phyloP scores from a whole-genome alignment of 2,113 vertebrate genomes.

The Urocolius indicus region DNA sequence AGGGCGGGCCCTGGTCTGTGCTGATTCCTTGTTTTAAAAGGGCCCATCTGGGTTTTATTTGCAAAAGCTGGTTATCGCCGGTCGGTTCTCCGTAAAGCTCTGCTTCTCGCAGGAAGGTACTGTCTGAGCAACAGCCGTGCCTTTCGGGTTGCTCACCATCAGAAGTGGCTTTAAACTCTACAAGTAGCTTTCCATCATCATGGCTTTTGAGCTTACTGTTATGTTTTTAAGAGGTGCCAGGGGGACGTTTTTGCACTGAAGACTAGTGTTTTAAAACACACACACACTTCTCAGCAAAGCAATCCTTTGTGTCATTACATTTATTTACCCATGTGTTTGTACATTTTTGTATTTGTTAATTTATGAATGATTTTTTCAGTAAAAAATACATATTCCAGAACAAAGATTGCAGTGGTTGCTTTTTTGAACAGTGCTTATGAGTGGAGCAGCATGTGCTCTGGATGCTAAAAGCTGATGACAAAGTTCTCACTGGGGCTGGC shows the following conservation, averaged over 20 bases:
- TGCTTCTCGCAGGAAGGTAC: conserved; percentile 13
- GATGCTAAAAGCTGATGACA: neutral
- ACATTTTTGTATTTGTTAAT: conserved; percentile 90
- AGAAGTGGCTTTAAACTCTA: conserved; percentile 44
- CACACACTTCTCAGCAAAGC: conserved; percentile 80
- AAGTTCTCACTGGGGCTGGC: neutral
- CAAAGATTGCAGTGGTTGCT: conserved; percentile 8
- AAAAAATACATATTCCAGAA: conserved; percentile 81
- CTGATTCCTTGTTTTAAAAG: neutral
- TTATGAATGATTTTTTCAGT: conserved; percentile 89
- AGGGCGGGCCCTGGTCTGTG: neutral
- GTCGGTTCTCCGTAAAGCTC: neutral
- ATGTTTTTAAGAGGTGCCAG: conserved; percentile 81
- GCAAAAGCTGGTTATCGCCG: conserved; percentile 48
- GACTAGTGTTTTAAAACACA: conserved; percentile 81
- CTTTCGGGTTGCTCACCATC: conserved; percentile 1
- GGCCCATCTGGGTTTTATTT: conserved; percentile 44
- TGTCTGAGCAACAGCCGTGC: neutral
- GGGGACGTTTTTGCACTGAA: conserved; percentile 86
- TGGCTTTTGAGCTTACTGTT: conserved; percentile 75
- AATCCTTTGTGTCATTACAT: conserved; percentile 83
- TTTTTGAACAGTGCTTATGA: neutral
- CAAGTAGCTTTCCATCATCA: conserved; percentile 42
- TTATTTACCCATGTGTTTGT: conserved; percentile 87
- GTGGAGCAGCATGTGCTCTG: neutral